Conservation (phyloP, 2,113 vertebrate species). For the Ammospiza caudacuta region DNA sequence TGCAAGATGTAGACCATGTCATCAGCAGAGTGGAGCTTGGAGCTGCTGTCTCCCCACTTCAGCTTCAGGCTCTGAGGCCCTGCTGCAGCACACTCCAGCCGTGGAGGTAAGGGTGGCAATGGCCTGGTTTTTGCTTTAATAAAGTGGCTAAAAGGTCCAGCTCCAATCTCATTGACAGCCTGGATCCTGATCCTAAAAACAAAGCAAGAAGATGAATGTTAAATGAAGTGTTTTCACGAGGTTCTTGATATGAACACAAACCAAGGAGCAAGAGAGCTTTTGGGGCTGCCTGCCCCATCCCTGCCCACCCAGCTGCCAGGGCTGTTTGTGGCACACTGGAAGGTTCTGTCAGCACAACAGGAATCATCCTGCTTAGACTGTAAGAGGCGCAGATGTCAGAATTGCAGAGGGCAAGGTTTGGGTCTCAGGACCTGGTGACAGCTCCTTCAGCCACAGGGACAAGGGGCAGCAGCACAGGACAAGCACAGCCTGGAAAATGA, state of each 20-base stretch:
- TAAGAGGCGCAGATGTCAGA: neutral
- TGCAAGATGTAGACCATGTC: slow-evolving; percentile 90
- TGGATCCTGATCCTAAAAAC: slow-evolving; percentile 86
- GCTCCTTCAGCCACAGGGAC: neutral
- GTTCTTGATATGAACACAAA: neutral
- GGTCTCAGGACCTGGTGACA: neutral
- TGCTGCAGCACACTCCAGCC: slow-evolving; percentile 90
- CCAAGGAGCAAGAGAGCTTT: neutral
- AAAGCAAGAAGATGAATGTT: neutral
- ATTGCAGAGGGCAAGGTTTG: neutral
- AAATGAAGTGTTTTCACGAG: neutral
- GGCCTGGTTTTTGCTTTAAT: slow-evolving; percentile 89
- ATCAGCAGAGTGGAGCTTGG: slow-evolving; percentile 78
- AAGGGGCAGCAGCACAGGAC: neutral
- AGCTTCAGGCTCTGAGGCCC: slow-evolving; percentile 98
- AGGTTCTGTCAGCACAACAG: neutral
- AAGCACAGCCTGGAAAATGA: neutral
- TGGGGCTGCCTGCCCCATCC: neutral
- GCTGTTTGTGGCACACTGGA: neutral
- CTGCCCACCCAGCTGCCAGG: neutral
- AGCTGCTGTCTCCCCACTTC: slow-evolving; percentile 91
- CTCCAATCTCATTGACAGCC: slow-evolving; percentile 92
- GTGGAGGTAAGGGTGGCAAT: slow-evolving; percentile 89
- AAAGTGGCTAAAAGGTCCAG: slow-evolving; percentile 85
- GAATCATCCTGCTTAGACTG: neutral